Base-by-base conservation (phyloP, 2,113 vertebrate species). In the Cebus imitator region DNA sequence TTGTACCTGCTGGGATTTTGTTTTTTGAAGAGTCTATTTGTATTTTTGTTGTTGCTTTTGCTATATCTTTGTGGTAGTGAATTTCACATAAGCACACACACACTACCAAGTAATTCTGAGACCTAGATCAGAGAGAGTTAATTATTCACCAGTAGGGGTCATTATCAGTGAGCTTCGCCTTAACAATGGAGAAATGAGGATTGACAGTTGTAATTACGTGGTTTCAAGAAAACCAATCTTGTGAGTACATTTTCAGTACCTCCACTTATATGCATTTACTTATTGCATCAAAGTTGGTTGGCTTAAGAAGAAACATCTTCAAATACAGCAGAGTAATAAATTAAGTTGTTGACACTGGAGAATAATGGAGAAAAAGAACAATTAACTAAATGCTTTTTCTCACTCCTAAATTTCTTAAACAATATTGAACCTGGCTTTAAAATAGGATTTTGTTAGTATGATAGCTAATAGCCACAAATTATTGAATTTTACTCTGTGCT, bases 1-100 rank as follows among this genome's bases (percentile, higher is more conserved):
- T 94, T 92, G 37, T 88, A 37, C 84, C 95, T 98, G 92, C 96
- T 97, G 95, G 17, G 96, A 97, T 95, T 97, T 96, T 96, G 80
- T 97, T 97, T 82, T 98, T 92, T 96, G 80, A 96, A 97, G 93
- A 90, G 55, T 52, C 58, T 95, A n/a, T 94, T 90, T 90, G 58
- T 75, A 68, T 93, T 93, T 87, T 84, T 90, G 40, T 82, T 95
- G 50, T 58, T 96, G 61, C 32, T 94, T 96, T 97, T 95, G 72
- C 92, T 95, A 3, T 68, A 95, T 79, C 25, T 94, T 94, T 83
- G 32, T 82, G 80, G 58, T 58, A 79, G 61, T 90, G 90, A 94
- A 70, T 97, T 96, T 89, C 73, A 52, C 55, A 87, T 96, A 94
- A 96, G 89, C 57, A 64, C 68, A 92, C 18, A 81, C 21, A 64